Evolutionary conservation across 2,888 invertebrate species (phyloP).

Genomic region (Oscheius myriophilus): DNA sequence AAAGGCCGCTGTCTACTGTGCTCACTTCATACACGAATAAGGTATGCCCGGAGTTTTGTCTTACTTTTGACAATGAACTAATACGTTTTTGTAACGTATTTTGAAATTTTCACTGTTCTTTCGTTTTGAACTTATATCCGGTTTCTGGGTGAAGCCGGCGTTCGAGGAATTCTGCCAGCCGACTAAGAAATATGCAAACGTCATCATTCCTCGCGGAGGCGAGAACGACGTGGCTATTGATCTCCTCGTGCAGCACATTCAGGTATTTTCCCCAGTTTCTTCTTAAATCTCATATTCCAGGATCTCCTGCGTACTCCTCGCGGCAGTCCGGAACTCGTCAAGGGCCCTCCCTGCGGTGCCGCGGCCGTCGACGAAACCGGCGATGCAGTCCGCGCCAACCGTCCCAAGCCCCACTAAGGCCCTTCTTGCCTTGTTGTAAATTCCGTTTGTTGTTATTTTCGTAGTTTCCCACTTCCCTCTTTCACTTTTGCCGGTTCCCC

Average conservation of each 20-base stretch:
- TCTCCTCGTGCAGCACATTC: slow-evolving; percentile 94
- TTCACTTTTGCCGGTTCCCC: background rate
- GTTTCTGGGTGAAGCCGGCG: slow-evolving; percentile 89
- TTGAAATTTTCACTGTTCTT: too few species aligned
- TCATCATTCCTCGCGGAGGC: slow-evolving; percentile 97
- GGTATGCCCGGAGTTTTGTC: too few species aligned
- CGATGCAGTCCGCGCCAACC: slow-evolving; percentile 16
- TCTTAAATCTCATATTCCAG: slow-evolving; percentile 25
- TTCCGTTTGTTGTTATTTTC: background rate
- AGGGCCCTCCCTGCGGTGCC: background rate
- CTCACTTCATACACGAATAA: slow-evolving; percentile 84
- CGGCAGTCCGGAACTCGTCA: slow-evolving; percentile 34
- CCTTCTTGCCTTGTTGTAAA: background rate
- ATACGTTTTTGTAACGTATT: too few species aligned
- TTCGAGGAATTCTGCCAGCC: slow-evolving; percentile 83
- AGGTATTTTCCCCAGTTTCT: slow-evolving; percentile 73
- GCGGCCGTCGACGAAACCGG: background rate
- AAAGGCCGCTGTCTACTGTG: slow-evolving; percentile 91
- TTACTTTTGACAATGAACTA: too few species aligned
- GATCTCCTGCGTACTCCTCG: slow-evolving; percentile 39
- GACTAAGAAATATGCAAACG: slow-evolving; percentile 99
- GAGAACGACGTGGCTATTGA: slow-evolving; percentile 96
- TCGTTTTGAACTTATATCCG: too few species aligned
- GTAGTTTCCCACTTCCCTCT: background rate
- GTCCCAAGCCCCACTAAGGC: slow-evolving; percentile 13